phyloP scores from a whole-genome alignment of 2,888 invertebrate genomes.

The Teleogryllus oceanicus region DNA sequence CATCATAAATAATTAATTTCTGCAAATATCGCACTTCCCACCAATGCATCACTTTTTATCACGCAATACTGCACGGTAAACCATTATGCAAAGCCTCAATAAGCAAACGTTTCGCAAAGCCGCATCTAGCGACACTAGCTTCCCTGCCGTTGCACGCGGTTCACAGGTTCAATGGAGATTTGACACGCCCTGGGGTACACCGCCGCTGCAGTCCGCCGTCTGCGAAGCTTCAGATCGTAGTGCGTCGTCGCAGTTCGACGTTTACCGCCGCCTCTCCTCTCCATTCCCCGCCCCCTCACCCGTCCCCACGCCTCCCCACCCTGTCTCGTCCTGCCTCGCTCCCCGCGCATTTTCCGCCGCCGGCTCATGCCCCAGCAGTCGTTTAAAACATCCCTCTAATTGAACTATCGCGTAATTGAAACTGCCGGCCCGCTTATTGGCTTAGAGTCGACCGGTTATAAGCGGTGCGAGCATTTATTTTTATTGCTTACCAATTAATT shows the following conservation, averaged over 20 bases:
- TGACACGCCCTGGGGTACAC: no score
- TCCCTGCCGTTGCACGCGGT: no score
- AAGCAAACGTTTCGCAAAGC: no score
- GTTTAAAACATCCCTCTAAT: constrained; percentile 8
- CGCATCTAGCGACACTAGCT: no score
- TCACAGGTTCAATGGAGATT: no score
- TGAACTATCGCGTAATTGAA: constrained; percentile 8
- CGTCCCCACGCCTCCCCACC: background rate
- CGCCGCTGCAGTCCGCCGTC: no score
- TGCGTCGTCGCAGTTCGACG: background rate
- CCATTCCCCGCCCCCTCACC: background rate
- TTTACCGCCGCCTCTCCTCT: background rate
- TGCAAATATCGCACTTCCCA: no score
- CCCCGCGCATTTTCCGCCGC: background rate
- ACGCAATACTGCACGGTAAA: no score
- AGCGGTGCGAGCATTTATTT: constrained; percentile 4
- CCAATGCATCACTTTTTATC: no score
- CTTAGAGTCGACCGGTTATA: background rate
- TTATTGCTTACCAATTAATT: constrained; percentile 7
- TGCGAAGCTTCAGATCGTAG: no score
- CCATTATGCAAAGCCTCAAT: no score
- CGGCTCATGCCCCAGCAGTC: background rate
- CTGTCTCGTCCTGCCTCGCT: background rate
- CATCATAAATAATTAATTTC: no score
- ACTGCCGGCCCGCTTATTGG: constrained; percentile 6